Conservation (phyloP, 1,140 invertebrate species). For the Physella acuta region DNA sequence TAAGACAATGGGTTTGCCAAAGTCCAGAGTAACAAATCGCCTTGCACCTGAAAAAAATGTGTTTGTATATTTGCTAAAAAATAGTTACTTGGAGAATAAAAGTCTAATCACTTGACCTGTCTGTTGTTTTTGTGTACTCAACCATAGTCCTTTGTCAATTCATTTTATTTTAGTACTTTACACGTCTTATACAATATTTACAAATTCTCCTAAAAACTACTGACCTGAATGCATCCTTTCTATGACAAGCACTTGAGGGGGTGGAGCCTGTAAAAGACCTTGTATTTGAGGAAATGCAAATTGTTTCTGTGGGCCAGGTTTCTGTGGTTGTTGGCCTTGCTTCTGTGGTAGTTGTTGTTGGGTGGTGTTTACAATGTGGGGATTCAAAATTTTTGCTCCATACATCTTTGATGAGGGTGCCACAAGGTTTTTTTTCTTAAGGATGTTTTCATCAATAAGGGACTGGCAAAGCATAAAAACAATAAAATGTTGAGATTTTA, state of each 20-base stretch:
- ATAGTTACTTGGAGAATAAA: neutral
- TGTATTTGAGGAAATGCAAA: conserved; percentile 71
- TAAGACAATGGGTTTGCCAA: conserved; percentile 79
- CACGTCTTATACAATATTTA: no score
- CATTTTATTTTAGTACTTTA: no score
- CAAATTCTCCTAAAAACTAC: no score
- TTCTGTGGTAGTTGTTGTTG: conserved; percentile 13
- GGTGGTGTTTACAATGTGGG: conserved; percentile 6
- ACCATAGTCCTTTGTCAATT: no score
- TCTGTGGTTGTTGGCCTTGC: conserved; percentile 25
- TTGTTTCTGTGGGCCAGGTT: conserved; percentile 26
- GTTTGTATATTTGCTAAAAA: neutral
- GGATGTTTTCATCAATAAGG: conserved; percentile 4
- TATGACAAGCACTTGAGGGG: conserved; percentile 84
- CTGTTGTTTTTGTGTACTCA: no score
- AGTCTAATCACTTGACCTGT: neutral
- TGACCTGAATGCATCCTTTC: conserved; percentile 84
- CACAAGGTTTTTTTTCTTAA: conserved; percentile 13
- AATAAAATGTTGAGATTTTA: no score
- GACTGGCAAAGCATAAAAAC: neutral
- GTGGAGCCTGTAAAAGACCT: conserved; percentile 70
- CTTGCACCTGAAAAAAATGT: conserved; percentile 64
- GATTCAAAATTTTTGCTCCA: conserved; percentile 18
- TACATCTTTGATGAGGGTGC: conserved; percentile 15
- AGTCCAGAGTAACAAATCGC: conserved; percentile 85